phyloP scores from a whole-genome alignment of 2,888 invertebrate genomes.

The Galerucella calmariensis region DNA sequence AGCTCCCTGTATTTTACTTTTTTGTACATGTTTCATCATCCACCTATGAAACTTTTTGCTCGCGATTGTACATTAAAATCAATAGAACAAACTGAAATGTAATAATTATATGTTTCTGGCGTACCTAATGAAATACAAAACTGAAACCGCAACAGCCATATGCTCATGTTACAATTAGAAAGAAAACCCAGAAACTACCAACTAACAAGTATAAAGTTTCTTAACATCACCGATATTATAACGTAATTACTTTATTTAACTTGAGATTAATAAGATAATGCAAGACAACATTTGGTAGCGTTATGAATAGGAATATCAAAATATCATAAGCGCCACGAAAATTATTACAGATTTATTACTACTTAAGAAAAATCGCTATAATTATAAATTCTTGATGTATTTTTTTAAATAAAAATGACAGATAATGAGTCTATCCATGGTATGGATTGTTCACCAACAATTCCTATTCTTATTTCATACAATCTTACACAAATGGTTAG shows the following conservation, averaged over 20 bases:
- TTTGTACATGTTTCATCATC: too few relatives aligned
- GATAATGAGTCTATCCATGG: too few relatives aligned
- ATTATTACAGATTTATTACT: neutral
- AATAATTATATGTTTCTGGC: slow-evolving; percentile 7
- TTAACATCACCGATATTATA: slow-evolving; percentile 37
- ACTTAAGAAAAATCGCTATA: too few relatives aligned
- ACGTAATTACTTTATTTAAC: slow-evolving; percentile 47
- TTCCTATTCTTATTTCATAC: too few relatives aligned
- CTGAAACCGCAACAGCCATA: slow-evolving; percentile 19
- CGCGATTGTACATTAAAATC: neutral
- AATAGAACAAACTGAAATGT: neutral
- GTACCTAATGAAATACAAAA: slow-evolving; percentile 24
- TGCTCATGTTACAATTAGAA: slow-evolving; percentile 34
- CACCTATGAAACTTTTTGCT: too few relatives aligned
- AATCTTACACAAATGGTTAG: too few relatives aligned
- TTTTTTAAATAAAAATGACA: too few relatives aligned
- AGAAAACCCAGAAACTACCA: slow-evolving; percentile 12
- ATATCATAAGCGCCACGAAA: slow-evolving; percentile 29
- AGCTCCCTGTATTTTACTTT: too few relatives aligned
- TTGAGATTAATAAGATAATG: slow-evolving; percentile 49
- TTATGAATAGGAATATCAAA: slow-evolving; percentile 43
- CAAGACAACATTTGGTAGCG: slow-evolving; percentile 50
- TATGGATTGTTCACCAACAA: too few relatives aligned
- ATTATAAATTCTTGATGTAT: too few relatives aligned
- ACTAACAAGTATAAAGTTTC: slow-evolving; percentile 31